A percentile compares a stretch with the other conserved stretches of the same genome.
Conservation (phyloP, 2,797 vertebrate species). For the Gambusia yucatana region DNA sequence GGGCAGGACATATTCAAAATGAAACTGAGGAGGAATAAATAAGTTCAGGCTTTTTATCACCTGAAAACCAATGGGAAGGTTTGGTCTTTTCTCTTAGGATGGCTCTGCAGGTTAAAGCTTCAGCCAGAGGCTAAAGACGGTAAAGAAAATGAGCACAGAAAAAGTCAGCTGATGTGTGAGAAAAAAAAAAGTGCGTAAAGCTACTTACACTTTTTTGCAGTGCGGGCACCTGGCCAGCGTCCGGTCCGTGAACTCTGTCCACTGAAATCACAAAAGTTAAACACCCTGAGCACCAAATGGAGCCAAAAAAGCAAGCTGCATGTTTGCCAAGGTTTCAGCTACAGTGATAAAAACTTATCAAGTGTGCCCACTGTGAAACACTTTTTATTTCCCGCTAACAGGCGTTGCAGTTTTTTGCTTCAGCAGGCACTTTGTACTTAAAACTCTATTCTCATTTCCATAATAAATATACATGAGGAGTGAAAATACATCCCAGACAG, state of each 20-base stretch:
- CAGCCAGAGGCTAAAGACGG: not conserved
- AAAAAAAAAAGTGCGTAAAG: constrained; percentile 2
- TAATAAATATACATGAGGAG: not conserved
- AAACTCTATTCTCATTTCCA: not conserved
- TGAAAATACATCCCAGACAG: not conserved
- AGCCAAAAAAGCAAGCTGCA: constrained; percentile 5
- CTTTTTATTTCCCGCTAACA: not conserved
- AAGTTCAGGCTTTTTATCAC: not conserved
- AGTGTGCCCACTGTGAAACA: not conserved
- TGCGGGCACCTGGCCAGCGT: constrained; percentile 93
- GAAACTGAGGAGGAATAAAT: constrained; percentile 4
- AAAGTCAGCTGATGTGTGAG: not conserved
- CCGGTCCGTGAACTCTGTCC: constrained; percentile 94
- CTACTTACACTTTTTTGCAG: constrained; percentile 95
- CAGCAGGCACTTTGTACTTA: not conserved
- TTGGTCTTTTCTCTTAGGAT: not conserved
- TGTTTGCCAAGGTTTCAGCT: not conserved
- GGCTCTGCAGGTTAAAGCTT: constrained; percentile 9
- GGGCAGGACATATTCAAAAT: not conserved
- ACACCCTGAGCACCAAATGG: constrained; percentile 5
- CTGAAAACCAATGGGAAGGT: not conserved
- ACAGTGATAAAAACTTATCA: not conserved
- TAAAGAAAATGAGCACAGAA: constrained; percentile 9
- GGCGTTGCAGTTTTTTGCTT: not conserved
- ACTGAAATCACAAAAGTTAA: constrained; percentile 77